A percentile compares a stretch with the other conserved stretches of the same genome.
Conservation (phyloP, 2,113 vertebrate species). For the Calonectris borealis region DNA sequence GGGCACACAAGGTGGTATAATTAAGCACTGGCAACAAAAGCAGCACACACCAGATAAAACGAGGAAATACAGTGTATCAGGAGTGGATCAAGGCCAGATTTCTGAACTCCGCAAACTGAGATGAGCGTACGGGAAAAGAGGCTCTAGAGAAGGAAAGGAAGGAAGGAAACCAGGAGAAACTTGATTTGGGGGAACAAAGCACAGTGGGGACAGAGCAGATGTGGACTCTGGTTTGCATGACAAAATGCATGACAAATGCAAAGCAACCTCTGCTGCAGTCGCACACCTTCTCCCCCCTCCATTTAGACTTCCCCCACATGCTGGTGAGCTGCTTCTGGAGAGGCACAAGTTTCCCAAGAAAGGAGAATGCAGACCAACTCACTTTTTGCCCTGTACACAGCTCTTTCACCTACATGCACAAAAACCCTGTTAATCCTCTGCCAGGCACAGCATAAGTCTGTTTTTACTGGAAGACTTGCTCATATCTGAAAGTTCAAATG, state of each 20-base stretch:
- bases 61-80: background rate
- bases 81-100: background rate
- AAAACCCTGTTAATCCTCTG: background rate
- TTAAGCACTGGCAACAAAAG: slow-evolving; percentile 23
- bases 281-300: background rate
- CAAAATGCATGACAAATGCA: background rate
- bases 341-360: background rate
- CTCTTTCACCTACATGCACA: background rate
- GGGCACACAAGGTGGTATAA: background rate
- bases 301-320: background rate
- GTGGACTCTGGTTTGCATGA: background rate
- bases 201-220: background rate
- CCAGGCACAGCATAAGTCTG: background rate
- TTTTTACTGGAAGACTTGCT: background rate
- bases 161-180: background rate
- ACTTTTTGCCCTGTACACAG: background rate
- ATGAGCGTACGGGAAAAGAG: background rate
- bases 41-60: background rate
- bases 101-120: background rate
- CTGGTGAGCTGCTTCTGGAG: background rate
- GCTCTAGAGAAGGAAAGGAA: background rate
- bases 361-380: background rate
- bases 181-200: background rate
- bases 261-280: background rate
- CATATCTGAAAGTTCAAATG: background rate